Percentiles rank a stretch among this genome's conserved stretches.
Evolutionary conservation across 1,140 invertebrate genomes (phyloP).

Genomic region (Anoplolepis gracilipes): DNA sequence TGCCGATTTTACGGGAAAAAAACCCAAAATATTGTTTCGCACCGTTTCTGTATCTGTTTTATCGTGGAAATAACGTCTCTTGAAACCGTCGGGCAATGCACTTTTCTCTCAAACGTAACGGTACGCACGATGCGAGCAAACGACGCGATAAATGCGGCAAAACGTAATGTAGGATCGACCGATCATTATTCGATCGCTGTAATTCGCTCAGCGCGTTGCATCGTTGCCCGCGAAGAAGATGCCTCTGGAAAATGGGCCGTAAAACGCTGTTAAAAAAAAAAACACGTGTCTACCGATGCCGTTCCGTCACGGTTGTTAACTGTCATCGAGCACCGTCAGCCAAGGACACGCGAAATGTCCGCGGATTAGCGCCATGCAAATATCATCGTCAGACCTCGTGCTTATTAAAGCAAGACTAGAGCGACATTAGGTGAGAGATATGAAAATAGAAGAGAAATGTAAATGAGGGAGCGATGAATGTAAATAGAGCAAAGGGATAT

Average conservation of each 20-base stretch:
- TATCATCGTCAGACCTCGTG: not conserved
- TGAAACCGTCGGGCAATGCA: constrained; percentile 24
- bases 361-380: constrained; percentile 5
- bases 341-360: not conserved
- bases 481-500: constrained; percentile 26
- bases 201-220: not conserved
- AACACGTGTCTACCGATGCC: not conserved
- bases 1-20: not conserved
- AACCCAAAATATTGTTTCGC: not conserved
- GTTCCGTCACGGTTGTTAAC: not conserved
- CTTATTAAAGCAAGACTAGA: not conserved
- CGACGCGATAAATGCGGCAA: constrained; percentile 14
- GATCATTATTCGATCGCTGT: not conserved
- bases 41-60: not conserved
- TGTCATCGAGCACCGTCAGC: not conserved
- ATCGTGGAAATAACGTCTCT: not conserved
- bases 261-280: not conserved
- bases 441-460: constrained; percentile 22
- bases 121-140: constrained; percentile 28
- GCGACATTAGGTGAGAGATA: not conserved
- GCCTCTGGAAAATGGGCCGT: not conserved
- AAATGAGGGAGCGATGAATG: constrained; percentile 1
- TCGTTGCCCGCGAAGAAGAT: not conserved
- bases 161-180: constrained; percentile 7
- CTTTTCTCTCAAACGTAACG: constrained; percentile 45